Percentiles rank a stretch among this genome's conserved stretches.
Evolutionary conservation across 1,140 invertebrate species (phyloP).

Genomic region (Cherax quadricarinatus): DNA sequence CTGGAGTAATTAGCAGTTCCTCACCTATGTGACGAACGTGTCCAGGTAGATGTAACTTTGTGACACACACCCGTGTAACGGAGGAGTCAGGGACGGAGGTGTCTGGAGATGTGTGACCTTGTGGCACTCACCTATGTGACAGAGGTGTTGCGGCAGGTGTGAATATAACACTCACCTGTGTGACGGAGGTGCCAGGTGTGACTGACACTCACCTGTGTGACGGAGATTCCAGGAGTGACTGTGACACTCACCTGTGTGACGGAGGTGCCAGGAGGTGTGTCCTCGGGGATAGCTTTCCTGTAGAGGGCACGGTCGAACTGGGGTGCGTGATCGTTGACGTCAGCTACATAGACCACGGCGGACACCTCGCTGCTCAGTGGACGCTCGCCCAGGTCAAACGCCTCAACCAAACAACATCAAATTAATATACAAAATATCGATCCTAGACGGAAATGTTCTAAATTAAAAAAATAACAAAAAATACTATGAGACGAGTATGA

Average conservation of each 20-base stretch:
- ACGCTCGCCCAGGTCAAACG: conserved; percentile 87
- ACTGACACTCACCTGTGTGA: background rate
- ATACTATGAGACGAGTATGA: background rate
- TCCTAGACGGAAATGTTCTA: too few species aligned
- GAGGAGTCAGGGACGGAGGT: too few species aligned
- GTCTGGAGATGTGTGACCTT: too few species aligned
- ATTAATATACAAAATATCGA: background rate
- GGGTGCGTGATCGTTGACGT: conserved; percentile 91
- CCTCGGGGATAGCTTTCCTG: conserved; percentile 87
- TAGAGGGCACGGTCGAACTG: conserved; percentile 87
- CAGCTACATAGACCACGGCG: conserved; percentile 89
- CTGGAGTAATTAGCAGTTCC: too few species aligned
- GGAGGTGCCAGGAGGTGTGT: conserved; percentile 86
- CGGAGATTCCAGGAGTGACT: background rate
- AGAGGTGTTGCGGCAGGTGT: too few species aligned
- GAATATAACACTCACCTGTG: too few species aligned
- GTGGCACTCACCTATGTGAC: too few species aligned
- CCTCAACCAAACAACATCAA: conserved; percentile 75
- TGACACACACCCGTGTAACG: too few species aligned
- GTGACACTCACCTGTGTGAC: conserved; percentile 83
- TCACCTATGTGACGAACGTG: too few species aligned
- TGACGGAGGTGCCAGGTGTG: too few species aligned
- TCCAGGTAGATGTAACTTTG: too few species aligned
- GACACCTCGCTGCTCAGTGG: conserved; percentile 85
- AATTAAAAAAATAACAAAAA: background rate